Evolutionary conservation across 1,140 invertebrate genomes (phyloP), one percentile per base, ranked within the genome.

Genomic region (Maconellicoccus hirsutus): DNA sequence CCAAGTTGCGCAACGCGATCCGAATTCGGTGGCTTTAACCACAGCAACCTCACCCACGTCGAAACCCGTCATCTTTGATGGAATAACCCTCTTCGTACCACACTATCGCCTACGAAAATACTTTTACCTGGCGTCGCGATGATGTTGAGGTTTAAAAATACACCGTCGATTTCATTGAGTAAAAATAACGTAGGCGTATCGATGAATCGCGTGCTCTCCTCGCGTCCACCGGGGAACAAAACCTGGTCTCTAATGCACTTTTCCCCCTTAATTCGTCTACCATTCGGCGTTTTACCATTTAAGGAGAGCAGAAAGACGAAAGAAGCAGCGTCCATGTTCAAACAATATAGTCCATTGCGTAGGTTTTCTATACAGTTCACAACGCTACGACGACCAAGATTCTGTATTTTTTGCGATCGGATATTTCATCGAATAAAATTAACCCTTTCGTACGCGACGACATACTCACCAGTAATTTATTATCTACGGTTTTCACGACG

Each of bases 401-500:
- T n/a, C n/a, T n/a, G n/a, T n/a, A n/a, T n/a, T n/a, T n/a, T n/a
- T n/a, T n/a, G n/a, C n/a, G n/a, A n/a, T n/a, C n/a, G n/a, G n/a
- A n/a, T n/a, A n/a, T n/a, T n/a, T n/a, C n/a, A n/a, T n/a, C n/a
- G n/a, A n/a, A n/a, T n/a, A n/a, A n/a, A n/a, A n/a, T n/a, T 33
- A 33, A 33, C 29, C 29, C 29, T 33, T 33, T 33, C 12, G n/a
- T n/a, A n/a, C n/a, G n/a, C n/a, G n/a, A n/a, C n/a, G n/a, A n/a
- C n/a, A n/a, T n/a, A 81, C 88, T 87, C 81, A 95, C 93, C 86
- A 96, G 84, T 74, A 96, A 84, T 84, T 95, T 95, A 81, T 96
- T 95, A 82, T 96, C 93, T 70, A 96, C 92, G 74, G 93, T 96
- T 82, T 96, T 96, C 70, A 97, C 93, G 75, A 96, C 91, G 79